A percentile compares a stretch with the other conserved stretches of the same genome.
Conservation (phyloP, 2,888 invertebrate species). For the Trypoxylon attenuatum region DNA sequence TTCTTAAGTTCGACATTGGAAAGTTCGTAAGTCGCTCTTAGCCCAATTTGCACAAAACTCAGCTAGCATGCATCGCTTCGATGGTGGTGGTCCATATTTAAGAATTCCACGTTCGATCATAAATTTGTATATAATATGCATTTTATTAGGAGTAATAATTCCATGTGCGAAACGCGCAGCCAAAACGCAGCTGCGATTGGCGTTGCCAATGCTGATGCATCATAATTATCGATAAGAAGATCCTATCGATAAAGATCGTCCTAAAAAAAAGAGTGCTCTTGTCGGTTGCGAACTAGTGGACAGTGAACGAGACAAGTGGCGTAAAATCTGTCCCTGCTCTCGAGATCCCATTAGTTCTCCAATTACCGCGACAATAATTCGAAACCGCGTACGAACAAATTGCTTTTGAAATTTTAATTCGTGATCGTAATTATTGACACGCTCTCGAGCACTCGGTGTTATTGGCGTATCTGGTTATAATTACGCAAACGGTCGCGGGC, state of each 20-base stretch:
- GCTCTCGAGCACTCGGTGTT: conserved; percentile 21
- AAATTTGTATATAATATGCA: background rate
- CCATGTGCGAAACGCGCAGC: too few relatives aligned
- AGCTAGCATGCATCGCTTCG: too few relatives aligned
- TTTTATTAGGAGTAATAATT: too few relatives aligned
- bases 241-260: too few relatives aligned
- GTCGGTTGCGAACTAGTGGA: too few relatives aligned
- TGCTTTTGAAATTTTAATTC: conserved; percentile 56
- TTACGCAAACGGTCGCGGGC: conserved; percentile 40
- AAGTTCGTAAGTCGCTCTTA: conserved; percentile 45
- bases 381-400: conserved; percentile 42
- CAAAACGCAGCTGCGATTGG: too few relatives aligned
- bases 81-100: conserved; percentile 15
- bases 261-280: too few relatives aligned
- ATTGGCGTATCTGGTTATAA: conserved; percentile 48
- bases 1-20: conserved; percentile 44
- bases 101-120: conserved; percentile 9
- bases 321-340: too few relatives aligned
- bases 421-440: conserved; percentile 43
- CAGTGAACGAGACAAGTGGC: background rate
- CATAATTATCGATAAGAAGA: too few relatives aligned
- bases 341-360: conserved; percentile 45
- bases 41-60: conserved; percentile 45
- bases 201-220: too few relatives aligned
- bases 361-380: conserved; percentile 55